A percentile compares a stretch with the other conserved stretches of the same genome.
Conservation (phyloP, 2,888 invertebrate genomes). For the Notodonta ziczac region DNA sequence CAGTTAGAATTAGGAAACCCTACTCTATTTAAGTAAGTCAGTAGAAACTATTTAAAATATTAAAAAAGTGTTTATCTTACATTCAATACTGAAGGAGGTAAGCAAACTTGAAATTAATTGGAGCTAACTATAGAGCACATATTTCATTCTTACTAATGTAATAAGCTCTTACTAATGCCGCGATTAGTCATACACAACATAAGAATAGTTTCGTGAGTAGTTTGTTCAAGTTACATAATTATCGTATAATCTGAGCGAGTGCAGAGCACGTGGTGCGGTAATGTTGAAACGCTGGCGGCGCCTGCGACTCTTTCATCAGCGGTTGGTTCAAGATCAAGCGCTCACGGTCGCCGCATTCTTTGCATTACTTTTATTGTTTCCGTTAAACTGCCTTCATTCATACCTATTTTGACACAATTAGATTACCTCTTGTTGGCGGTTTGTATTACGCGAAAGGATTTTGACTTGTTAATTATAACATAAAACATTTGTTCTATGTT, state of each 20-base stretch:
- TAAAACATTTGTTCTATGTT: too few species aligned
- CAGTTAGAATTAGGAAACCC: too few species aligned
- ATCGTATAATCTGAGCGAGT: not conserved
- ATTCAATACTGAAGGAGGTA: too few species aligned
- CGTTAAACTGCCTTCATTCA: constrained; percentile 34
- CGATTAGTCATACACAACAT: not conserved
- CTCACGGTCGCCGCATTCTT: constrained; percentile 9
- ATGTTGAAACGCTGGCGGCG: not conserved
- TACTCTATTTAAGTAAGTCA: too few species aligned
- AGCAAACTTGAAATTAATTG: too few species aligned
- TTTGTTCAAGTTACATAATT: not conserved
- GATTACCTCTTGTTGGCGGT: not conserved
- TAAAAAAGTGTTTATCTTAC: too few species aligned
- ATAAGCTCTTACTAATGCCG: not conserved
- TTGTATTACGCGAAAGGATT: not conserved
- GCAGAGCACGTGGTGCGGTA: constrained; percentile 5
- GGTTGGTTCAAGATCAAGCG: constrained; percentile 6
- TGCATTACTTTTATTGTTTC: constrained; percentile 36
- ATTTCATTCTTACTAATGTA: not conserved
- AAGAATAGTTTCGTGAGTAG: not conserved
- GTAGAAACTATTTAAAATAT: too few species aligned
- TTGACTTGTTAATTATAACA: too few species aligned
- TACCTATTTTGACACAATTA: constrained; percentile 14
- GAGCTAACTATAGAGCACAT: too few species aligned
- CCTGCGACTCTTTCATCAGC: constrained; percentile 3